phyloP scores from a whole-genome alignment of 1,140 invertebrate species.

The Episyrphus balteatus region DNA sequence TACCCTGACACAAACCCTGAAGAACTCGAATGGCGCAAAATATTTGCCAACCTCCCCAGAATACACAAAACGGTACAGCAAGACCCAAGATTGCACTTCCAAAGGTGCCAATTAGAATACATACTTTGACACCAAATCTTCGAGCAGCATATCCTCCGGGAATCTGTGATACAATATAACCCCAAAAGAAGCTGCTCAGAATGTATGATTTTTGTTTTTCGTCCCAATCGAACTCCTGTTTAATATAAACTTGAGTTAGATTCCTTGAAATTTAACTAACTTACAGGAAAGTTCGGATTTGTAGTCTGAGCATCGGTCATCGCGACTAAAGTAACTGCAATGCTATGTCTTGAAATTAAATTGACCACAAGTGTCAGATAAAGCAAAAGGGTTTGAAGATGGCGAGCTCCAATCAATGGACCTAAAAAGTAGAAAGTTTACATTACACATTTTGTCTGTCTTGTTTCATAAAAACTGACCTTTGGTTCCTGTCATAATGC shows the following conservation, averaged over 20 bases:
- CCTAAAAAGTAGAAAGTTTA: conserved; percentile 9
- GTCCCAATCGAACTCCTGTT: conserved; percentile 40
- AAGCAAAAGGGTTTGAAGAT: conserved; percentile 24
- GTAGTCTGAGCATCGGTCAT: conserved; percentile 45
- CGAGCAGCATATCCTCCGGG: conserved; percentile 57
- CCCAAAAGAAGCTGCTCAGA: conserved; percentile 59
- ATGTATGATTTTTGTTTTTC: conserved; percentile 41
- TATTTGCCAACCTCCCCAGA: conserved; percentile 45
- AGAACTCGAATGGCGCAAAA: conserved; percentile 50
- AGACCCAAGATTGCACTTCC: conserved; percentile 36
- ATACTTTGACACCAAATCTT: conserved; percentile 50
- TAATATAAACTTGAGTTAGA: conserved; percentile 20
- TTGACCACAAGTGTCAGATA: conserved; percentile 22
- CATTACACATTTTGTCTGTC: too few species aligned
- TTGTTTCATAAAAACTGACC: too few species aligned
- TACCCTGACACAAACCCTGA: conserved; percentile 67
- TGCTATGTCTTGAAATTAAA: conserved; percentile 19
- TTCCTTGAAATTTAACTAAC: neutral
- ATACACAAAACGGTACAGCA: conserved; percentile 33
- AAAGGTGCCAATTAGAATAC: conserved; percentile 19
- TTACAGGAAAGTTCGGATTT: conserved; percentile 22
- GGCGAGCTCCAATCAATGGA: conserved; percentile 21
- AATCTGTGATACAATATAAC: conserved; percentile 45
- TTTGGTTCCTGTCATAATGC: too few species aligned
- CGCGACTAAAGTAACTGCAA: conserved; percentile 37